Evolutionary conservation across 2,797 vertebrate species (phyloP), one percentile per base, ranked within the genome.

Genomic region (Arrhamphus sclerolepis): DNA sequence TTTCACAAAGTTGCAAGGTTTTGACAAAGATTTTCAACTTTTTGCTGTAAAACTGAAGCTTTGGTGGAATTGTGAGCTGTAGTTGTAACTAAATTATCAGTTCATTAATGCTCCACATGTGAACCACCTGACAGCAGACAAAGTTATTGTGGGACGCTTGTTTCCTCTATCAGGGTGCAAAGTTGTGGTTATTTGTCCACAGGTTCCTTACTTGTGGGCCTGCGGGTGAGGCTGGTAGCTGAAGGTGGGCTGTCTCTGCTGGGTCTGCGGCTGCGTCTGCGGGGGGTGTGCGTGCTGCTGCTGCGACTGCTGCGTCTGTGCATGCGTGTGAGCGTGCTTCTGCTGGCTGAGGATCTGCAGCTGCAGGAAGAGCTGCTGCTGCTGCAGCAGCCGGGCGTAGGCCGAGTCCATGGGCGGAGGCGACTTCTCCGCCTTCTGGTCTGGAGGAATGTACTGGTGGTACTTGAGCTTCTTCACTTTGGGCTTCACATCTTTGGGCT

Each of bases 381-480:
- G 98, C 82, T 99, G 98, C 2, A 99, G 94, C 17, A 99, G 94
- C 0, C 96, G 91, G 31, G 98, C 97, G 0, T 99, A 99, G n/a
- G 98, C 97, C 0, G 97, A 97, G 85, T 99, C 97, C 98, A 99
- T 99, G 72, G 96, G 97, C 0, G 98, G 97, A 28, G 97, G 96
- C 2, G 96, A 97, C 82, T 96, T 97, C 89, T 99, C 98, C 0
- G 94, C 94, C 83, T 99, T 99, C 92, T 99, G 97, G 87, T 99
- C 97, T 0, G 97, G 97, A 20, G 97, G 97, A 80, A 99, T 98
- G 88, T 99, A 99, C 90, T 99, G 97, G 81, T 99, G 97, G 73
- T 99, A 99, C 75, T 99, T 99, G 29, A 99, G 94, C 84, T 99
- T 99, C 90, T 97, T 98, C 83, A 99, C 96, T 79, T 99, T 99